Evolutionary conservation across 2,888 invertebrate species (phyloP).

Genomic region (Oscheius sp.): DNA sequence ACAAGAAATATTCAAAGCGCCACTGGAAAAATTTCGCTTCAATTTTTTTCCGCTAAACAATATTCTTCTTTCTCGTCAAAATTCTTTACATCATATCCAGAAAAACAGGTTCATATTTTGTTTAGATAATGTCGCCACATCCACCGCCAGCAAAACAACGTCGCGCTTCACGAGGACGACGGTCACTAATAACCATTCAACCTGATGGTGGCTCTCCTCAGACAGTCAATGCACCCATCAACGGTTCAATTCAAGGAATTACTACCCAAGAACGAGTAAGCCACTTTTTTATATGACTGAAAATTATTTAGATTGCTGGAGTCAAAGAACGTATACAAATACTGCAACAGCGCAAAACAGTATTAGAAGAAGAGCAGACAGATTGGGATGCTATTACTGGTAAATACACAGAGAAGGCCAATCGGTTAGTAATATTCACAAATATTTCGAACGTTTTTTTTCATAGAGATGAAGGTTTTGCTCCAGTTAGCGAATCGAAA

Average conservation of each 20-base stretch:
- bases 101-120: too few species aligned
- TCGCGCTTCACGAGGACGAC: constrained; percentile 13
- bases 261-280: background rate
- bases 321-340: background rate
- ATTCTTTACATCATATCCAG: too few species aligned
- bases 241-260: constrained; percentile 7
- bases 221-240: constrained; percentile 4
- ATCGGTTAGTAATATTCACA: background rate
- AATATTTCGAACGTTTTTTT: background rate
- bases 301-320: background rate
- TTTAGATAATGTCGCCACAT: constrained; percentile 2
- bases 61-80: background rate
- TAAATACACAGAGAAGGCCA: background rate
- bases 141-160: background rate
- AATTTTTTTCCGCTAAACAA: background rate
- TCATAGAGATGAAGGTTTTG: background rate
- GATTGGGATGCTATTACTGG: background rate
- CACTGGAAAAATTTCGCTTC: too few species aligned
- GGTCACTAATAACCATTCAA: background rate
- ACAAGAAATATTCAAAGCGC: background rate
- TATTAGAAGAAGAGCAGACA: background rate
- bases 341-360: background rate
- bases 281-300: background rate
- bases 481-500: constrained; percentile 10
- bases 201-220: constrained; percentile 6